phyloP scores from a whole-genome alignment of 2,113 vertebrate species.

The Microcebus tavaratra region DNA sequence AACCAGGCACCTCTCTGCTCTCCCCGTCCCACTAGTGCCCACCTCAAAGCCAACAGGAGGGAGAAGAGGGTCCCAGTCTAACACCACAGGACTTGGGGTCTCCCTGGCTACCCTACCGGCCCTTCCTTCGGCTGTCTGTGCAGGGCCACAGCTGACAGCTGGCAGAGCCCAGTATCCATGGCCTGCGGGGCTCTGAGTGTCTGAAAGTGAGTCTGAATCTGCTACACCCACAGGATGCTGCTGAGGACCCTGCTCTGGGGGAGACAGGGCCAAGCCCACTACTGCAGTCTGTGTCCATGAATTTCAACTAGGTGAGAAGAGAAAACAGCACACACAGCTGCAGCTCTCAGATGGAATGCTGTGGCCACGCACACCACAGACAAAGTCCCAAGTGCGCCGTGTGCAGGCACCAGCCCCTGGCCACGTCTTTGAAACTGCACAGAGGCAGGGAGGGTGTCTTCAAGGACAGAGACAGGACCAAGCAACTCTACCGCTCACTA shows the following conservation, averaged over 20 bases:
- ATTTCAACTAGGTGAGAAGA: not conserved
- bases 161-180: not conserved
- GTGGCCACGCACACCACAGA: not conserved
- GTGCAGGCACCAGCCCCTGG: not conserved
- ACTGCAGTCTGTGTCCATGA: too few species aligned
- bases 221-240: too few species aligned
- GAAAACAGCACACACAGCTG: not conserved
- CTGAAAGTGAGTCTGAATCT: not conserved
- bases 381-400: too few species aligned
- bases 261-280: not conserved
- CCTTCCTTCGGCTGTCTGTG: not conserved
- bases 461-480: not conserved
- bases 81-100: not conserved
- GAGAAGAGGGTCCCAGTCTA: not conserved
- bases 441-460: not conserved
- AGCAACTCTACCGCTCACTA: not conserved
- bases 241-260: not conserved
- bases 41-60: not conserved
- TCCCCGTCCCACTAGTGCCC: not conserved
- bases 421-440: not conserved
- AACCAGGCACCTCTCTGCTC: not conserved
- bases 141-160: not conserved
- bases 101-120: not conserved
- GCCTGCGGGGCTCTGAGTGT: rapidly evolving
- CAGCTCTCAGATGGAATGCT: not conserved